Evolutionary conservation across 2,888 invertebrate species (phyloP).

Genomic region (Tenthredo amoena): DNA sequence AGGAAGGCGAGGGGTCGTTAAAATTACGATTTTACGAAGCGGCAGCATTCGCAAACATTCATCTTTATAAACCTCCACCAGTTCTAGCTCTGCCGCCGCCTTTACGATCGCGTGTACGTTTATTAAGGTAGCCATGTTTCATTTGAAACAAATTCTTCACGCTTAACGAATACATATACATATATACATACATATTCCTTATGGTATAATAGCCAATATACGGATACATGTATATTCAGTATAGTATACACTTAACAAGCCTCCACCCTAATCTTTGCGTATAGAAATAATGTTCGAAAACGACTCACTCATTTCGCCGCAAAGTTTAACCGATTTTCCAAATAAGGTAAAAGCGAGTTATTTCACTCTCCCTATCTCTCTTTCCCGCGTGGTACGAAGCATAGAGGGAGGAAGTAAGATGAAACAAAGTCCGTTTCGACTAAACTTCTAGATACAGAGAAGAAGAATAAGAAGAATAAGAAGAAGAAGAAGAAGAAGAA

Average conservation of each 20-base stretch:
- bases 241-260: too few relatives aligned
- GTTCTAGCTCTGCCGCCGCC: neutral
- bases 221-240: neutral
- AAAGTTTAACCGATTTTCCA: slow-evolving; percentile 9
- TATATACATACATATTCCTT: neutral
- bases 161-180: neutral
- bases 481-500: neutral
- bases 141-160: slow-evolving; percentile 7
- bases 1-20: slow-evolving; percentile 12
- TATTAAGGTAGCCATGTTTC: slow-evolving; percentile 11
- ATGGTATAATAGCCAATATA: neutral
- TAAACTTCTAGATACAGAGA: neutral
- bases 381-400: neutral
- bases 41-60: slow-evolving; percentile 27
- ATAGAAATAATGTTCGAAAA: neutral
- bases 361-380: neutral
- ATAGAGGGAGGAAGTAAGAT: neutral
- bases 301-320: neutral
- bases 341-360: neutral
- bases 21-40: slow-evolving; percentile 41
- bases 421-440: neutral
- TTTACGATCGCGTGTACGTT: slow-evolving; percentile 14
- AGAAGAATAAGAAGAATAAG: neutral
- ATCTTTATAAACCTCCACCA: slow-evolving; percentile 21
- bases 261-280: neutral